Base-by-base conservation (phyloP, 2,113 vertebrate genomes). In the Ariopsis seemanni region DNA sequence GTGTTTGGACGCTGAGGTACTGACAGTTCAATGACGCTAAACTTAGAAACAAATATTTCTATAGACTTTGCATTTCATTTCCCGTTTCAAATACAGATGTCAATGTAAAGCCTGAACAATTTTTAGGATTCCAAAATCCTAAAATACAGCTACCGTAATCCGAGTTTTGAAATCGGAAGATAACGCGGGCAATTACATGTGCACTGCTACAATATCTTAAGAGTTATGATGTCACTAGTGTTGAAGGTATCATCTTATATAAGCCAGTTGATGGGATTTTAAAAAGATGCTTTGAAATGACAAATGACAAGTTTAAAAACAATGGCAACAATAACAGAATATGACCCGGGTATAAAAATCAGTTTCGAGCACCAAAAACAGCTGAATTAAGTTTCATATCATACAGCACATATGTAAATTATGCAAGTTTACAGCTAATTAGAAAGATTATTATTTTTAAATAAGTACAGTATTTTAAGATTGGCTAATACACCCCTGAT, bases 401-500 rank as follows among this genome's bases (percentile, higher is more conserved):
- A 87, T 88, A 89, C 74, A 91, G 90, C 90, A 89, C 72, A 82
- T 88, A 86, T 82, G 79, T 84, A 55, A 88, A 85, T 83, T 87
- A 81, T 89, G 88, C 88, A 84, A 90, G 71, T 86, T 87, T 87
- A 90, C 84, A 89, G 87, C 89, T 71, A 90, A 89, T 88, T 80
- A 84, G 77, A 92, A 87, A 86, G 55, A 57, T 86, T 90, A 83
- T 27, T 30, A 2, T 74, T 77, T 80, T 78, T 78, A n/a, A 30
- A 83, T 84, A 88, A 86, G 88, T 85, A 85, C 78, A 78, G 82
- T 86, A 84, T 89, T 82, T 86, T 67, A 82, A 83, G 72, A 86
- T 87, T 83, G 85, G 87, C 83, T 90, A 82, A 89, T 88, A 91
- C 58, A 89, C 84, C 75, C 89, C 89, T 90, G 89, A 90, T 89